A percentile compares a stretch with the other conserved stretches of the same genome.
Evolutionary conservation across 2,113 vertebrate genomes (phyloP).

Genomic region (Pimephales promelas): DNA sequence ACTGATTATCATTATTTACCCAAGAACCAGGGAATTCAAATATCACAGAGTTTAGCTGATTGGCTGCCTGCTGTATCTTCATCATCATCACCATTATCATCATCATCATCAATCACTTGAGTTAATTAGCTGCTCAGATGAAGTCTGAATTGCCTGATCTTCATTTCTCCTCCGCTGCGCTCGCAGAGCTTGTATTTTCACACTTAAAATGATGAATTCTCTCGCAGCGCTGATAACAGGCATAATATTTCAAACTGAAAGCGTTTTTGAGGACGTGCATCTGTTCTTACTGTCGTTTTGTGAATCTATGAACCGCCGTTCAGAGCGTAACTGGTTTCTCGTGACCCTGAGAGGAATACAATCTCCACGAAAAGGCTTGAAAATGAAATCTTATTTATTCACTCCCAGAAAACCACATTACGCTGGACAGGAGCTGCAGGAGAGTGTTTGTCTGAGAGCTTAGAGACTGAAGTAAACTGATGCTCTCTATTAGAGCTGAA

Average conservation of each 20-base stretch:
- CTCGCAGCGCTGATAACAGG: background rate
- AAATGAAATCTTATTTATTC: constrained; percentile 32
- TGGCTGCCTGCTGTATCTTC: background rate
- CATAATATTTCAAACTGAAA: constrained; percentile 6
- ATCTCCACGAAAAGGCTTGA: background rate
- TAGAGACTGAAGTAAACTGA: background rate
- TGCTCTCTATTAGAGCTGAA: constrained; percentile 26
- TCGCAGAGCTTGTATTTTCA: background rate
- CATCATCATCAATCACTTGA: background rate
- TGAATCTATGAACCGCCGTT: background rate
- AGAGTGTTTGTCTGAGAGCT: background rate
- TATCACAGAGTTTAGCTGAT: background rate
- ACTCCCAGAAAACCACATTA: constrained; percentile 16
- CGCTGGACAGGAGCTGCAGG: background rate
- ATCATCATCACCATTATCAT: background rate
- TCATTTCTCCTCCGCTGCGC: background rate
- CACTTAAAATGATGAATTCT: constrained; percentile 24
- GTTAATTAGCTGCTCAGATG: constrained; percentile 14
- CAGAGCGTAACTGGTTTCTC: background rate
- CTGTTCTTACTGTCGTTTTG: background rate
- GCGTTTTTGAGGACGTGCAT: constrained; percentile 5
- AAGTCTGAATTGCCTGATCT: background rate
- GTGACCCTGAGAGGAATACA: constrained; percentile 28
- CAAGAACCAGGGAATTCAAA: background rate
- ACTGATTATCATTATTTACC: background rate